Base-by-base conservation (phyloP, 2,797 vertebrate genomes). In the Cuculus canorus region DNA sequence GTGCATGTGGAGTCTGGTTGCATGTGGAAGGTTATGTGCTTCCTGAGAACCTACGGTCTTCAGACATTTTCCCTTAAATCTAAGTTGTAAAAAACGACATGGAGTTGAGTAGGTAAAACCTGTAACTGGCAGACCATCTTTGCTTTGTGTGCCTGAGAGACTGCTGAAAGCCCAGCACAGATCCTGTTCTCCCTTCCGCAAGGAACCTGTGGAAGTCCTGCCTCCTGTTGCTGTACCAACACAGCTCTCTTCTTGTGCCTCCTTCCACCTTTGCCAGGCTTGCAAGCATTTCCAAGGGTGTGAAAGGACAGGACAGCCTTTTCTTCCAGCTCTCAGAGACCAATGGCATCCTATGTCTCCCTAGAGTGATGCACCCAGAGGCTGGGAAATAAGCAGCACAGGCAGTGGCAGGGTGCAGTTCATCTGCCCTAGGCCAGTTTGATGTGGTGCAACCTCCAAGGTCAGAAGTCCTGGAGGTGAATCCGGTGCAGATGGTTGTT, bases 211-310 rank as follows among this genome's bases (percentile, higher is more conserved):
- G 2, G 37, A 76, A 80, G 2, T 7, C 17, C 69, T 83, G n/a
- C 24, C 24, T 81, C 28, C 41, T 11, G 9, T 30, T 22, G 76
- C 19, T 4, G 1, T 41, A 23, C 25, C 27, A 73, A 47, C 11
- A 30, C 6, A 57, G 17, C 7, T 39, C 28, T 75, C 37, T 52
- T 80, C 53, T 77, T 63, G 13, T 39, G 13, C 53, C 15, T 84
- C 17, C 13, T 28, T 84, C 32, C 1, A 7, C 11, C 9, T 8
- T 70, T 41, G 5, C n/a, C 2, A 2, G 56, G 32, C 22, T 53
- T 8, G 3, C 0, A 0, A 53, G 13, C 2, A 4, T 28, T 45
- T 79, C 32, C 7, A 1, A 50, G 32, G 13, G 12, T 24, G 15
- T 23, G 47, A 78, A 78, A 65, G 60, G 50, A 73, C 65, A 21